Conservation (phyloP, 2,113 vertebrate genomes). For the Corvus hawaiiensis region DNA sequence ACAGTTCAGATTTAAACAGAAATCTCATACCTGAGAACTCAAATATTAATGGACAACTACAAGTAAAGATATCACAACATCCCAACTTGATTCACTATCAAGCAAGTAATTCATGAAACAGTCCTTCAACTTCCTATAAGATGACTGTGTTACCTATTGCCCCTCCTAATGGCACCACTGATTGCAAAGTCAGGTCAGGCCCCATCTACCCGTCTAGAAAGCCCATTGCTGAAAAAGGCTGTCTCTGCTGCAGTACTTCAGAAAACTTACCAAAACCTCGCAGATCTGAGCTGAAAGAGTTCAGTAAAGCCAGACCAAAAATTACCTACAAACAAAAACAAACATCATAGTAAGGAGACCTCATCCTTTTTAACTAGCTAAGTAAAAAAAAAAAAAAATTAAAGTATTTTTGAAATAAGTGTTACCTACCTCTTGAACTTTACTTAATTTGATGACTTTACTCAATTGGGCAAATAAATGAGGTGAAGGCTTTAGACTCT, state of each 20-base stretch:
- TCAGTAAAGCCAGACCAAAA: slow-evolving; percentile 96
- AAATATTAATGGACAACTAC: not conserved
- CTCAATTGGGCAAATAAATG: slow-evolving; percentile 97
- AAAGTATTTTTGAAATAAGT: not conserved
- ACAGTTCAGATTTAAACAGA: not conserved
- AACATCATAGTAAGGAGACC: not conserved
- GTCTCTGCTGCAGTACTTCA: not conserved
- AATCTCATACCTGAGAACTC: not conserved
- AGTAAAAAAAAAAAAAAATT: not conserved
- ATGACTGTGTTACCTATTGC: not conserved
- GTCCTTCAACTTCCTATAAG: not conserved
- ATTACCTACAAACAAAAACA: slow-evolving; percentile 83
- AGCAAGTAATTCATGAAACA: not conserved
- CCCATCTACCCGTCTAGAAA: not conserved
- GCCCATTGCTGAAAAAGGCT: not conserved
- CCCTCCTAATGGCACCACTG: not conserved
- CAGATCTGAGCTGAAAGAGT: slow-evolving; percentile 93
- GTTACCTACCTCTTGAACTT: slow-evolving; percentile 97
- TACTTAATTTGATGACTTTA: slow-evolving; percentile 99
- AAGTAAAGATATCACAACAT: not conserved
- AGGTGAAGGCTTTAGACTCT: slow-evolving; percentile 98
- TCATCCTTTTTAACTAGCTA: not conserved
- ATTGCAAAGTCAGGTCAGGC: not conserved
- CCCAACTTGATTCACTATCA: not conserved
- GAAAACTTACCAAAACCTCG: slow-evolving; percentile 89